A percentile compares a stretch with the other conserved stretches of the same genome.
Conservation (phyloP, 2,888 invertebrate genomes). For the Acleris holmiana region DNA sequence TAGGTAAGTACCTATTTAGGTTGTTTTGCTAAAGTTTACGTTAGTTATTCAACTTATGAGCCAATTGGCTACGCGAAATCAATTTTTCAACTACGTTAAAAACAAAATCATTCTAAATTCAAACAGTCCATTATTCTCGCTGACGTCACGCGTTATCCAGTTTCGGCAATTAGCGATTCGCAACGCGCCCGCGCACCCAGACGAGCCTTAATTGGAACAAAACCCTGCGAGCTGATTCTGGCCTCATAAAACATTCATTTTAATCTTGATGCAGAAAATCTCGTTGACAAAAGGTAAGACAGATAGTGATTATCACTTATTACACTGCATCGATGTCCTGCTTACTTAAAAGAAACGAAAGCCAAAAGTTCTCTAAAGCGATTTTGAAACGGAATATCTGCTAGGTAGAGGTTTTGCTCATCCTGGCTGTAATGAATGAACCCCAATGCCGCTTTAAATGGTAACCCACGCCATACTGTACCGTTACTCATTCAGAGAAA, state of each 20-base stretch:
- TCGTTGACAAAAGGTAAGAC: slow-evolving; percentile 26
- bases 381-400: neutral
- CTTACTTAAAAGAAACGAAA: neutral
- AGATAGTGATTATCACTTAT: no score
- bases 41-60: no score
- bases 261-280: slow-evolving; percentile 25
- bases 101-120: slow-evolving; percentile 28
- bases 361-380: neutral
- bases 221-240: slow-evolving; percentile 50
- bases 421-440: slow-evolving; percentile 7
- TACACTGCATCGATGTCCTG: no score
- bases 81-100: slow-evolving; percentile 6
- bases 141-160: slow-evolving; percentile 61
- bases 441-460: slow-evolving; percentile 28
- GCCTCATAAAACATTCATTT: slow-evolving; percentile 39
- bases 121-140: slow-evolving; percentile 48
- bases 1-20: no score
- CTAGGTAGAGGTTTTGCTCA: slow-evolving; percentile 5
- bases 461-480: slow-evolving; percentile 29
- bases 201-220: slow-evolving; percentile 63
- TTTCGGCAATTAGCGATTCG: slow-evolving; percentile 78
- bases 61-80: neutral
- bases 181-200: slow-evolving; percentile 59
- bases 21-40: no score
- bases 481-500: slow-evolving; percentile 46